Conservation (phyloP, 2,113 vertebrate genomes). For the Labeo rohita region DNA sequence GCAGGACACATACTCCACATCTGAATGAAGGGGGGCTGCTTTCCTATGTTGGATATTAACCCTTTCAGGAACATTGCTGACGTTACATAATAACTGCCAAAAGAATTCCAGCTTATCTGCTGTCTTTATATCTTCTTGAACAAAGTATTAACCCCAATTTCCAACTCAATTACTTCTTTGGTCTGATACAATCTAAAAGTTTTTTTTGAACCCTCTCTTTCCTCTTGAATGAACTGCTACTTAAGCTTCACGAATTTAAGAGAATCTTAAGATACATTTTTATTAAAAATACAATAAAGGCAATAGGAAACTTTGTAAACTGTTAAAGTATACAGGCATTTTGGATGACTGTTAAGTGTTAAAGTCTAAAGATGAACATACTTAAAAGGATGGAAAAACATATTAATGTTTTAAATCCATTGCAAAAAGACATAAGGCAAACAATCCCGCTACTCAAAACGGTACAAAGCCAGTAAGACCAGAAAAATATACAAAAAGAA, state of each 20-base stretch:
- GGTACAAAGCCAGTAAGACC: not conserved
- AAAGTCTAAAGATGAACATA: not conserved
- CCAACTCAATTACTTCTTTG: not conserved
- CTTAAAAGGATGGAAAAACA: not conserved
- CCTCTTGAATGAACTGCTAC: not conserved
- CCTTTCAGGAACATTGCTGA: not conserved
- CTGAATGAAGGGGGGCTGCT: conserved; percentile 2
- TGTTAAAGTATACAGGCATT: not conserved
- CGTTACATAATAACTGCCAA: conserved; percentile 38
- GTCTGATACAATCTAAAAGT: not conserved
- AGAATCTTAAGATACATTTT: not conserved
- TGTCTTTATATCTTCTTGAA: not conserved
- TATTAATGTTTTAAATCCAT: not conserved
- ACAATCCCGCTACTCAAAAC: not conserved
- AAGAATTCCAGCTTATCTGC: not conserved
- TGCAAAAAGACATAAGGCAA: not conserved
- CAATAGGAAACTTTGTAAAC: not conserved
- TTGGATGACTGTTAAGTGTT: not conserved
- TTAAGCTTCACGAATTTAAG: not conserved
- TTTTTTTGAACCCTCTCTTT: not conserved
- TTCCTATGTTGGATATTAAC: conserved; percentile 10
- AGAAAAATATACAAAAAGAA: not conserved
- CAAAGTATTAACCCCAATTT: not conserved
- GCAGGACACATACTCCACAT: not conserved
- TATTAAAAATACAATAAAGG: not conserved